Evolutionary conservation across 92 coral and sea anemone species (phyloP), one percentile per base, ranked within the genome.

Genomic region (Paragorgia papillata): DNA sequence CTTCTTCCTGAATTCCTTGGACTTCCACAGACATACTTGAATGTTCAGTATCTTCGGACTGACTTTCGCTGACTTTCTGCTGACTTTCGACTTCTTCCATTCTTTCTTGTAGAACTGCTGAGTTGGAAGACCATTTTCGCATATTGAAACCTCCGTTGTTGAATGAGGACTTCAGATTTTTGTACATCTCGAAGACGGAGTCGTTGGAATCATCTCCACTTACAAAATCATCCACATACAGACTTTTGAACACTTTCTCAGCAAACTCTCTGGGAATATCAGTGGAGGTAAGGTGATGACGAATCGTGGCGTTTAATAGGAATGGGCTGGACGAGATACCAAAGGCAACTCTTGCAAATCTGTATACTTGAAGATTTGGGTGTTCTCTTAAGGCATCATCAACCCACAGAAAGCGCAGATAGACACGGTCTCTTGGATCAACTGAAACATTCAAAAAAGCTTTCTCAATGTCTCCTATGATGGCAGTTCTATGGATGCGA

Each of bases 51-150:
- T 9, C 18, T 43, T n/a, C n/a, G n/a, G n/a, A n/a, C n/a, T n/a
- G n/a, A n/a, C n/a, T n/a, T n/a, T n/a, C n/a, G n/a, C n/a, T 18
- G 18, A 43, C 50, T 9, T 9, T 17, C 21, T 41, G 5, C 51
- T 25, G 35, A n/a, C 57, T 39, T 74, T 75, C 69, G 74, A 35
- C 30, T 65, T 75, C 28, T 49, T 75, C 62, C 51, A 66, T 75
- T 43, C 57, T 54, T 17, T 53, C 31, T 12, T 43, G 69, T 53
- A 59, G 29, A 24, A 37, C 64, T 41, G 53, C 22, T 20, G 66
- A 80, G 79, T 80, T 80, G 35, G 84, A 48, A 33, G 55, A 43
- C 63, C 50, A 80, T 76, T 64, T 82, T 57, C 86, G 79, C 86
- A 82, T 82, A 50, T 74, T 82, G 75, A 82, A 74, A 9, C 82